Evolutionary conservation across 2,797 vertebrate species (phyloP).

Genomic region (Pseudochirops corinnae): DNA sequence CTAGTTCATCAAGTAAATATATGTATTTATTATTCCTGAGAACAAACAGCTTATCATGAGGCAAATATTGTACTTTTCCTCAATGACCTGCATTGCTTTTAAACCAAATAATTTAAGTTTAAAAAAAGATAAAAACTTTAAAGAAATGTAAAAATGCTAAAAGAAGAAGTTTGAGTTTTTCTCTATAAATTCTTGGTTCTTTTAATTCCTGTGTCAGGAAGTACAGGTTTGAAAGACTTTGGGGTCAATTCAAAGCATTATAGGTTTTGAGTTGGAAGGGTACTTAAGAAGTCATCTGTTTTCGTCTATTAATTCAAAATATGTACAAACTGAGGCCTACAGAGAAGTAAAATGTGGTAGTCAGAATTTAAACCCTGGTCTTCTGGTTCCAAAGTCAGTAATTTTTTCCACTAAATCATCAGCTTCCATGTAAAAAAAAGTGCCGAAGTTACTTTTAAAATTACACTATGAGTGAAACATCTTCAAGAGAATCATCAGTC

Average conservation of each 20-base stretch:
- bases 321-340: not conserved
- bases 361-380: not conserved
- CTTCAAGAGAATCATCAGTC: not conserved
- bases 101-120: not conserved
- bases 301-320: not conserved
- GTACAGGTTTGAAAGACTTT: not conserved
- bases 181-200: not conserved
- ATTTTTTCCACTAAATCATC: not conserved
- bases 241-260: not conserved
- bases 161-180: not conserved
- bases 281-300: not conserved
- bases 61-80: not conserved
- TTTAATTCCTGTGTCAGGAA: not conserved
- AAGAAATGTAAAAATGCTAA: not conserved
- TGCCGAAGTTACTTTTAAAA: not conserved
- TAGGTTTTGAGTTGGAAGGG: not conserved
- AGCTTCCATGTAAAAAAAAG: not conserved
- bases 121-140: not conserved
- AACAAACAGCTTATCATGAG: not conserved
- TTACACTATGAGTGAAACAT: not conserved
- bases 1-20: not conserved
- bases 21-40: not conserved
- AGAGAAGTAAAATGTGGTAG: not conserved
- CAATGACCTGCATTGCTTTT: not conserved
- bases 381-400: not conserved